Evolutionary conservation across 2,797 vertebrate genomes (phyloP).

Genomic region (Fistularia commersonii): DNA sequence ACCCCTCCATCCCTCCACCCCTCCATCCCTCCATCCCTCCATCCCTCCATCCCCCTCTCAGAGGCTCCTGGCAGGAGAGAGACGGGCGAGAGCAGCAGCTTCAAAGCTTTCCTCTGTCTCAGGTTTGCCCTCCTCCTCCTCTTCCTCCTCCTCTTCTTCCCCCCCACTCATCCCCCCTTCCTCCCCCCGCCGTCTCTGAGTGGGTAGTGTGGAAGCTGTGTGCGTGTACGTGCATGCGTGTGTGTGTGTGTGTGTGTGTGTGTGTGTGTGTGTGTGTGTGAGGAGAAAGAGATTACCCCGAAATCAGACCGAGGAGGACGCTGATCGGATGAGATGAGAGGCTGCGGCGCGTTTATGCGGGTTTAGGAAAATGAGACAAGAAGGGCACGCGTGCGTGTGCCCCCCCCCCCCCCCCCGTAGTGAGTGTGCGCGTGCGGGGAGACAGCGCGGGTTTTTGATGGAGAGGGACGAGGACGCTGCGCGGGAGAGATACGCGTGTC

Average conservation of each 20-base stretch:
- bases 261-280: conserved; percentile 17
- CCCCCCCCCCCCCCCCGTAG: too few species aligned
- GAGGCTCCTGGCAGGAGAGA: conserved; percentile 19
- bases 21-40: too few species aligned
- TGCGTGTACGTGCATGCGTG: conserved; percentile 45
- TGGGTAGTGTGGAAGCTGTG: conserved; percentile 43
- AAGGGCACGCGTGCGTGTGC: conserved; percentile 4
- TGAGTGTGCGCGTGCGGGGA: conserved; percentile 12
- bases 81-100: conserved; percentile 39
- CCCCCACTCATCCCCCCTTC: conserved; percentile 1
- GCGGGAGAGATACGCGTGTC: conserved; percentile 52
- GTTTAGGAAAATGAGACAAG: conserved; percentile 41
- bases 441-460: conserved; percentile 41
- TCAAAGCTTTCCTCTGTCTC: conserved; percentile 49
- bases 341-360: conserved; percentile 18
- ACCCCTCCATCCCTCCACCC: too few species aligned
- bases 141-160: background rate
- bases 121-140: conserved; percentile 40
- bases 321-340: conserved; percentile 26
- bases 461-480: conserved; percentile 49
- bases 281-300: background rate
- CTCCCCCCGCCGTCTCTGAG: too few species aligned
- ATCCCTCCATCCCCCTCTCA: conserved; percentile 11
- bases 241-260: conserved; percentile 18
- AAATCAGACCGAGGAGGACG: background rate